phyloP scores from a whole-genome alignment of 1,140 invertebrate genomes.

The Palaemon carinicauda region DNA sequence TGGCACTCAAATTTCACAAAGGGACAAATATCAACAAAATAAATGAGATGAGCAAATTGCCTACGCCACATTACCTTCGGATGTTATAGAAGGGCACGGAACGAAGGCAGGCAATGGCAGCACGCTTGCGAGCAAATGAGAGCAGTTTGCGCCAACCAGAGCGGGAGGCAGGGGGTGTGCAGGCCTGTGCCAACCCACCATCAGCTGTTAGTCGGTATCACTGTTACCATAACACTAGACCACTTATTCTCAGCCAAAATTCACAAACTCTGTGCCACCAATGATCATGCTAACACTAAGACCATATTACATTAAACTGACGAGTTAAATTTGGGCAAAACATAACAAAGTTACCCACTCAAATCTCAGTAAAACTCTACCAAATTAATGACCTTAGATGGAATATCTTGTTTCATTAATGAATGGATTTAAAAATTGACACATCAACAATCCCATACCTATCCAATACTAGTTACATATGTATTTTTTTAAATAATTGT shows the following conservation, averaged over 20 bases:
- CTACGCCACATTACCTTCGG: conserved; percentile 75
- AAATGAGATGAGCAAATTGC: neutral
- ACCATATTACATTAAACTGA: too few species aligned
- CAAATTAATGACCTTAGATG: too few species aligned
- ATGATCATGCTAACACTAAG: neutral
- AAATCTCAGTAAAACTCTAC: too few species aligned
- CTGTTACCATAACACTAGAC: conserved; percentile 34
- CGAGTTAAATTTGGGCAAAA: too few species aligned
- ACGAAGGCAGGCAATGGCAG: conserved; percentile 93
- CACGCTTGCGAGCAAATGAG: conserved; percentile 91
- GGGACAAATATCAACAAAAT: too few species aligned
- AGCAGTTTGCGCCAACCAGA: conserved; percentile 91
- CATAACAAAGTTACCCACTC: too few species aligned
- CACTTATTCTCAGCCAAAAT: neutral
- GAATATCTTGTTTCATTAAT: too few species aligned
- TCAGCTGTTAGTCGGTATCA: conserved; percentile 76
- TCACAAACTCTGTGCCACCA: neutral
- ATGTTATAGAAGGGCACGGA: conserved; percentile 91
- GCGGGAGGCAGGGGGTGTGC: conserved; percentile 96
- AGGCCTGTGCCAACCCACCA: conserved; percentile 97
- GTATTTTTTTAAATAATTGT: too few species aligned
- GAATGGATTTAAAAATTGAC: too few species aligned
- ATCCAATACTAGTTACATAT: too few species aligned
- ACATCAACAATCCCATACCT: too few species aligned
- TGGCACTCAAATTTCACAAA: neutral